Percentiles rank a stretch among this genome's conserved stretches.
phyloP scores from a whole-genome alignment of 2,797 vertebrate genomes.

The Falco concolor region DNA sequence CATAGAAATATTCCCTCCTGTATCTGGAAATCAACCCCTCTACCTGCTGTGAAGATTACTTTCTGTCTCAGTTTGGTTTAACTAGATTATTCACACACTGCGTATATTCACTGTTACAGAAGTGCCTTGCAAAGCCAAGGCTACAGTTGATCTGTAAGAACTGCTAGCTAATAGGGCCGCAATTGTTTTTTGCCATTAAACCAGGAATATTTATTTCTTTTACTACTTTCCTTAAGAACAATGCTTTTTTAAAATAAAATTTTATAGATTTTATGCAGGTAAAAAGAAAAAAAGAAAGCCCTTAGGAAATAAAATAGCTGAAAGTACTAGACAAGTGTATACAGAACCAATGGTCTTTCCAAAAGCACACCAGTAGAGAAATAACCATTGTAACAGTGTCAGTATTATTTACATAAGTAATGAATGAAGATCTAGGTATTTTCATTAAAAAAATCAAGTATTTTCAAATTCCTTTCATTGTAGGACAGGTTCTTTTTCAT shows the following conservation, averaged over 20 bases:
- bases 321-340: neutral
- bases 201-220: neutral
- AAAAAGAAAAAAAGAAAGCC: neutral
- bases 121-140: neutral
- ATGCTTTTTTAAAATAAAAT: neutral
- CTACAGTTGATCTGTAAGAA: neutral
- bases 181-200: neutral
- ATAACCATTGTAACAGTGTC: neutral
- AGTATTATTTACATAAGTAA: neutral
- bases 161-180: neutral
- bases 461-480: neutral
- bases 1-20: neutral
- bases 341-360: neutral
- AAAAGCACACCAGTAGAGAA: neutral
- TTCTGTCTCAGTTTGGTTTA: neutral
- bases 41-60: conserved; percentile 2
- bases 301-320: neutral
- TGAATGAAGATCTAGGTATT: neutral
- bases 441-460: neutral
- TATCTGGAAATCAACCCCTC: neutral
- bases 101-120: neutral
- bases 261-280: neutral
- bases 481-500: neutral
- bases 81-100: neutral
- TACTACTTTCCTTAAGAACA: neutral